Evolutionary conservation across 2,888 invertebrate species (phyloP).

Genomic region (Stomorhina lunata): DNA sequence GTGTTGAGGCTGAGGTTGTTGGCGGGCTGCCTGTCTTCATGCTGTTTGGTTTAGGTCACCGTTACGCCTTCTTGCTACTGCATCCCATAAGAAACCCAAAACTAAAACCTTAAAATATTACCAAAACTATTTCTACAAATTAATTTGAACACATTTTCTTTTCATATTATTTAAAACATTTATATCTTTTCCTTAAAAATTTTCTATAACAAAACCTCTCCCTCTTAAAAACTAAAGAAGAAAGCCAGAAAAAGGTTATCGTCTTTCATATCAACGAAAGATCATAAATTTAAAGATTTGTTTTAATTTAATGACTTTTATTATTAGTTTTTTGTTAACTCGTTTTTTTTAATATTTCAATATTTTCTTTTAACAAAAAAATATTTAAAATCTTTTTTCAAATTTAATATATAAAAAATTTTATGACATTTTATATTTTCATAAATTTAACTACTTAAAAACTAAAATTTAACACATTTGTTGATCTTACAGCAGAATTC

Average conservation of each 20-base stretch:
- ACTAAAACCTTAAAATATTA: conserved; percentile 5
- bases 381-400: background rate
- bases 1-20: background rate
- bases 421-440: conserved; percentile 29
- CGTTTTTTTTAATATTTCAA: background rate
- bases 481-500: too few species aligned
- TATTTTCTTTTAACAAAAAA: too few species aligned
- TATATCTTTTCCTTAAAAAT: conserved; percentile 4
- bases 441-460: conserved; percentile 53
- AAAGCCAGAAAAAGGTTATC: conserved; percentile 38
- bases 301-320: conserved; percentile 52
- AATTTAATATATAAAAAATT: conserved; percentile 14
- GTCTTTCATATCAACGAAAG: conserved; percentile 18
- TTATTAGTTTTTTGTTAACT: conserved; percentile 15
- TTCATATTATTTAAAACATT: background rate
- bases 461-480: conserved; percentile 42
- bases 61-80: conserved; percentile 66
- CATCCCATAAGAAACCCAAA: conserved; percentile 30
- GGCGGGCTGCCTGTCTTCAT: conserved; percentile 61
- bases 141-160: conserved; percentile 49
- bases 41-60: conserved; percentile 64
- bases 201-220: conserved; percentile 17
- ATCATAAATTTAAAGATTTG: conserved; percentile 64
- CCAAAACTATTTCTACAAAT: conserved; percentile 29
- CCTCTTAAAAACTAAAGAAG: background rate